Conservation (phyloP, 2,113 vertebrate genomes). For the Eulacestoma nigropectus region DNA sequence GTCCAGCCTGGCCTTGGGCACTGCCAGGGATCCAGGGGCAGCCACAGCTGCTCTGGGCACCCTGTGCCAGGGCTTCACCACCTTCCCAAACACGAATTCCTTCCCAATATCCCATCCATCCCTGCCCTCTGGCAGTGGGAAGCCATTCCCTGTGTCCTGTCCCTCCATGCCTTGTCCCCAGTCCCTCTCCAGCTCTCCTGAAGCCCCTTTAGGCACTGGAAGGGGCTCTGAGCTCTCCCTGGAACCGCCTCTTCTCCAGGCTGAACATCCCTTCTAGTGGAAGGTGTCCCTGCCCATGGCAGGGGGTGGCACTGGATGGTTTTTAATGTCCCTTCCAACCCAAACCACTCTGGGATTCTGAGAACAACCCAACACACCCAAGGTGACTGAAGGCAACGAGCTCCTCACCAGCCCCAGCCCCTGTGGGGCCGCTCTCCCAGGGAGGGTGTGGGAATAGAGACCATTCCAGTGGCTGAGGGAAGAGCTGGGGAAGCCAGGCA, state of each 20-base stretch:
- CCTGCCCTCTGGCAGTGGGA: not conserved
- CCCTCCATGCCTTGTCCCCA: not conserved
- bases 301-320: not conserved
- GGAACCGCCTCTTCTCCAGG: not conserved
- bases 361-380: not conserved
- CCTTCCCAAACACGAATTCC: not conserved
- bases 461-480: fast-evolving
- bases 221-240: not conserved
- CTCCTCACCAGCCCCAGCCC: not conserved
- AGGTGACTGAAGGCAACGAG: not conserved
- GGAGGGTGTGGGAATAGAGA: not conserved
- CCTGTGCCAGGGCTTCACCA: not conserved
- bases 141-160: not conserved
- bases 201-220: not conserved
- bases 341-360: not conserved
- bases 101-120: fast-evolving
- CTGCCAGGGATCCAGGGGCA: not conserved
- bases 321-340: not conserved
- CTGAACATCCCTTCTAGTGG: not conserved
- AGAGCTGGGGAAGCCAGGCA: not conserved
- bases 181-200: not conserved
- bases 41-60: not conserved
- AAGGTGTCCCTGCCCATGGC: not conserved
- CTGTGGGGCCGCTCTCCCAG: not conserved
- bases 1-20: fast-evolving